Base-by-base conservation (phyloP, 2,888 invertebrate genomes). In the Augiades crinisus region DNA sequence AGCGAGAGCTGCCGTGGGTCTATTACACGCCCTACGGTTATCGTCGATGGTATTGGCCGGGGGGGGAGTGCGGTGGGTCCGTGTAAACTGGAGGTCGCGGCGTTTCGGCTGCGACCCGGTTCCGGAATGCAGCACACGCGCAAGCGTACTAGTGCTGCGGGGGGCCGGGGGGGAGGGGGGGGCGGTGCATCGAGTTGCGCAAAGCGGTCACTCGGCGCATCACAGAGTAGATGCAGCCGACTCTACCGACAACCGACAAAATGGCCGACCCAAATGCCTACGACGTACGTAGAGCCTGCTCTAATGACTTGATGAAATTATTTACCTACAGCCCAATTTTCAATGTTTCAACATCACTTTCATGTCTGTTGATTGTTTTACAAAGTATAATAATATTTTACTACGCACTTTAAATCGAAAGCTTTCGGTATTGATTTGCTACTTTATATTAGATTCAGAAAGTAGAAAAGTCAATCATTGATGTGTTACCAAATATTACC, bases 41-140 rank as follows among this genome's bases (percentile, higher is more conserved):
- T 43, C 40, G 53, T 53, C 50, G 47, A 34, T 52, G 53, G 50
- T 47, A 46, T 46, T 44, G 56, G 43, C n/a, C n/a, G n/a, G 24
- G 61, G 45, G 70, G 63, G 72, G 65, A 63, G 69, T 54, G 64
- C 65, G 74, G 74, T 63, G 71, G 86, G 63, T 68, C 86, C 66
- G 52, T 55, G 57, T 72, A 67, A 8, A 63, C 44, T 76, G 78
- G 86, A 22, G 60, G 60, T 38, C 38, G 63, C 66, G 66, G 75
- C 76, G 82, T 83, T 86, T 86, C 73, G 84, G 85, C 75, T 81
- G 79, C 85, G 87, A 84, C 87, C 88, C 75, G 86, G 82, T 88
- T 87, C 83, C 81, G 84, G 81, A 82, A 77, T 89, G 88, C 88
- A 84, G 76, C 72, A 77, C 77, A 78, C 84, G 87, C 88, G 88